Base-by-base conservation (phyloP, 92 coral and sea anemone species). In the Porites lobata region DNA sequence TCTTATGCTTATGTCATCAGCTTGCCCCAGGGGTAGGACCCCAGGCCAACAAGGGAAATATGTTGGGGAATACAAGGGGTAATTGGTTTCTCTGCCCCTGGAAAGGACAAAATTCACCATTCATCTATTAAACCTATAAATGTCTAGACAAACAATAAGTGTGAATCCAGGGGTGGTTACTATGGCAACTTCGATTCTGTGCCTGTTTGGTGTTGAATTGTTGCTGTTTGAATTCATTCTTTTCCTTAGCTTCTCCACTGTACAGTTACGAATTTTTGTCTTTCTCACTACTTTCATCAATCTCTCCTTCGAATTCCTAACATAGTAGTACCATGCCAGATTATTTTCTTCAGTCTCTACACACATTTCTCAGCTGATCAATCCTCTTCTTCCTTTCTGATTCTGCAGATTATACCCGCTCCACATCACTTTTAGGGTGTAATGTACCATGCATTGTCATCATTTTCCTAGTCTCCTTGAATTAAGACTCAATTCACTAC, bases 381-480 rank as follows among this genome's bases (percentile, higher is more conserved):
- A 65, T 72, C 79, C 72, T 69, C 58, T 21, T 53, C 78, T 79
- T 65, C 61, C 87, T 71, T 65, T 70, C 69, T 32, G 76, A 52
- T 79, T 52, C 4, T 78, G 50, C 3, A 82, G 66, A 53, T 71
- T 29, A 72, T 78, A 82, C 10, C 69, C 79, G 9, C 43, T 70
- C 77, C 54, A 72, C 58, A 70, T 83, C 78, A 70, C 69, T 18
- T 69, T 64, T 56, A 50, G 76, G 83, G 89, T 85, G 87, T 32
- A 70, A 21, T 21, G 69, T 78, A 56, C 87, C 79, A 52, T 69
- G 52, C 63, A 71, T 50, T 74, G 79, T 71, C 78, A 71, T 51
- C 77, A 72, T 29, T 50, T 83, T 83, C 58, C 87, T 58, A 57
- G 57, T 83, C 59, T 38, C 47, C 47, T 3, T 38, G 47, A 38